phyloP scores from a whole-genome alignment of 1,140 invertebrate genomes.

The Euglossa dilemma region DNA sequence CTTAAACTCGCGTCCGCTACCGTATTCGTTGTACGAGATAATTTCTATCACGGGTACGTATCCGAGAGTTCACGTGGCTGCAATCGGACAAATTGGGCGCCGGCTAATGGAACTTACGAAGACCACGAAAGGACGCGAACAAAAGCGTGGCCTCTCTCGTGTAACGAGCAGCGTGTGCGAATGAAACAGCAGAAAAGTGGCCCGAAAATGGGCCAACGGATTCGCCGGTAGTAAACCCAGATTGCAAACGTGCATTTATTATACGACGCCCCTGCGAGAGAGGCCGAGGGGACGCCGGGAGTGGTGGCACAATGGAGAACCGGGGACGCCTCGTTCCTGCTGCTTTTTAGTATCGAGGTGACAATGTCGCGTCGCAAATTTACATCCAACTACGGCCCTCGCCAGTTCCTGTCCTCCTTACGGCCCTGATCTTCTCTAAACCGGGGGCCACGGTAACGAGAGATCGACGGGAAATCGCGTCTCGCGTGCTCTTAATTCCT shows the following conservation, averaged over 20 bases:
- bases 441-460: neutral
- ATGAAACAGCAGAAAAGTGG: conserved; percentile 60
- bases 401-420: neutral
- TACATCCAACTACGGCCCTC: neutral
- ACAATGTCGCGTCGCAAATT: conserved; percentile 55
- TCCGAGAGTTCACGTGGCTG: conserved; percentile 23
- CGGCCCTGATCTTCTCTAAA: neutral
- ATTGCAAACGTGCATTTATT: conserved; percentile 69
- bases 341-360: conserved; percentile 62
- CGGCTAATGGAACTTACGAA: conserved; percentile 55
- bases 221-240: conserved; percentile 66
- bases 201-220: conserved; percentile 64
- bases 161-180: conserved; percentile 47
- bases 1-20: neutral
- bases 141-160: conserved; percentile 50
- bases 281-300: conserved; percentile 27
- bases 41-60: neutral
- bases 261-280: conserved; percentile 14
- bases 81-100: conserved; percentile 60
- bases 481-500: no score
- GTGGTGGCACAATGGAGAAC: conserved; percentile 55
- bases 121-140: conserved; percentile 48
- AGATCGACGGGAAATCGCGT: neutral
- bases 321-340: conserved; percentile 53
- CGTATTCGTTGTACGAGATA: no score